A percentile compares a stretch with the other conserved stretches of the same genome.
Conservation (phyloP, 2,797 vertebrate species). For the Notolepis coatsorum region DNA sequence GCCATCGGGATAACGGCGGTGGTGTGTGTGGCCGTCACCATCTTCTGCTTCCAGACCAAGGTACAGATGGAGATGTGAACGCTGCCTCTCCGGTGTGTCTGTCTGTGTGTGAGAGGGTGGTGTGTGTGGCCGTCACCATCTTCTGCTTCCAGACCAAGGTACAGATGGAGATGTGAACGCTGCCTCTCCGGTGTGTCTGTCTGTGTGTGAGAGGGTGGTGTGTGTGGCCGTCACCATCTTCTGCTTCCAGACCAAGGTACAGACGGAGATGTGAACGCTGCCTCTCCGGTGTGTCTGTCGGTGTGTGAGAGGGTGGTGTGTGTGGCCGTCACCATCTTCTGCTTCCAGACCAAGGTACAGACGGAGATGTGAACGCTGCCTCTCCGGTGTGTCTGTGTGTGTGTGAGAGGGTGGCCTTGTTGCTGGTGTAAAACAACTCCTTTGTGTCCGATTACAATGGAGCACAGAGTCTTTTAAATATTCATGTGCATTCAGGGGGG, state of each 20-base stretch:
- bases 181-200: neutral
- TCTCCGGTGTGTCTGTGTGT: conserved; percentile 39
- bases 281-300: neutral
- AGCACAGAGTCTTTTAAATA: conserved; percentile 76
- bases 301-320: conserved; percentile 87
- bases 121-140: conserved; percentile 90
- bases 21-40: conserved; percentile 89
- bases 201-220: conserved; percentile 82
- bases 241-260: conserved; percentile 99
- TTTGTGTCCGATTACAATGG: conserved; percentile 82
- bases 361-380: conserved; percentile 32
- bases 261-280: conserved; percentile 40
- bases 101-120: no score
- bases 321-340: conserved; percentile 92
- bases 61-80: conserved; percentile 72
- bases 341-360: conserved; percentile 98
- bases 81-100: neutral
- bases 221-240: conserved; percentile 92
- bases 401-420: conserved; percentile 74
- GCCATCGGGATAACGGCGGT: conserved; percentile 91
- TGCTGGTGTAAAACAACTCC: conserved; percentile 73
- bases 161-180: conserved; percentile 50
- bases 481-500: conserved; percentile 70
- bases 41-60: conserved; percentile 99
- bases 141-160: conserved; percentile 99